phyloP scores from a whole-genome alignment of 2,797 vertebrate species.

The Crypturellus tataupa region DNA sequence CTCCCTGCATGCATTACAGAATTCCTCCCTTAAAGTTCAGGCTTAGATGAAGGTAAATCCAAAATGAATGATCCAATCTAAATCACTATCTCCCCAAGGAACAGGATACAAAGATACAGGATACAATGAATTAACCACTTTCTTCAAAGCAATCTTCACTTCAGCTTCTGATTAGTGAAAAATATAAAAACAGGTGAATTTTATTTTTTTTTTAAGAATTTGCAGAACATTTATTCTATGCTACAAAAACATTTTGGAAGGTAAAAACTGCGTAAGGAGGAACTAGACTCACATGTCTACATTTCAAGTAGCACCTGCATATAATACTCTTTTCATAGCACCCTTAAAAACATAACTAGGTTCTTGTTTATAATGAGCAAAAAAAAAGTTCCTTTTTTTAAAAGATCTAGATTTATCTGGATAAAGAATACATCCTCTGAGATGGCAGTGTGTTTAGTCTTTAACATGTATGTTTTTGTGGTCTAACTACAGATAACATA shows the following conservation, averaged over 20 bases:
- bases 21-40: not conserved
- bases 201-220: not conserved
- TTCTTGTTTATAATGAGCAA: not conserved
- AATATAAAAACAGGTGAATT: slow-evolving; percentile 7
- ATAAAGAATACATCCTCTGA: not conserved
- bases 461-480: not conserved
- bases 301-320: not conserved
- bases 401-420: not conserved
- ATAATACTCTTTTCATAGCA: not conserved
- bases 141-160: not conserved
- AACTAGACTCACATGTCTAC: not conserved
- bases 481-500: not conserved
- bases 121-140: not conserved
- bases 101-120: not conserved
- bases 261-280: not conserved
- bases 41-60: not conserved
- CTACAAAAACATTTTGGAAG: not conserved
- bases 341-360: not conserved
- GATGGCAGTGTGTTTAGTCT: not conserved
- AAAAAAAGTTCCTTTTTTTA: not conserved
- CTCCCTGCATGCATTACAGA: not conserved
- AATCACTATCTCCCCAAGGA: not conserved
- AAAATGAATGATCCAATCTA: not conserved
- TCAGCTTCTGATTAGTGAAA: slow-evolving; percentile 12
- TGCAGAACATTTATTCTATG: not conserved